A percentile compares a stretch with the other conserved stretches of the same genome.
Evolutionary conservation across 2,113 vertebrate species (phyloP).

Genomic region (Eonycteris spelaea): DNA sequence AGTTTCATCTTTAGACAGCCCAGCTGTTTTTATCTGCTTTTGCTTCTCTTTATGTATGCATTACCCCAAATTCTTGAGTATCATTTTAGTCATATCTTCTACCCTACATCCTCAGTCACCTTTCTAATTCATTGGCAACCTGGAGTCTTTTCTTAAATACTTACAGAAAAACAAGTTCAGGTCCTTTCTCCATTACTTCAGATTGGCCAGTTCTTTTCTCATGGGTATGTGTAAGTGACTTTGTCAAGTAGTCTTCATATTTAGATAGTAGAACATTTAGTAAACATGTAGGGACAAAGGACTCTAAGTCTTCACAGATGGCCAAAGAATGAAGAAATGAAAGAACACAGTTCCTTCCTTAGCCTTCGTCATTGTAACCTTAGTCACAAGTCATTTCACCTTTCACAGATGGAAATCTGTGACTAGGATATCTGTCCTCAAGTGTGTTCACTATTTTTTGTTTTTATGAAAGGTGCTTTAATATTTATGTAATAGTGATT

Average conservation of each 20-base stretch:
- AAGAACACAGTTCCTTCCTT: not conserved
- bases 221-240: not conserved
- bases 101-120: not conserved
- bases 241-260: conserved; percentile 14
- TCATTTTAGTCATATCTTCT: not conserved
- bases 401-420: not conserved
- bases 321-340: not conserved
- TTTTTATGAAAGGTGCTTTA: not conserved
- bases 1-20: not conserved
- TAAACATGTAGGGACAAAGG: not conserved
- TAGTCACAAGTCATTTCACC: conserved; percentile 13
- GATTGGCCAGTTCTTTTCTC: not conserved
- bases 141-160: conserved; percentile 1
- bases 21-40: not conserved
- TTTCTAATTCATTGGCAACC: not conserved
- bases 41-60: not conserved
- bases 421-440: not conserved
- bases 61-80: not conserved
- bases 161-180: conserved; percentile 31
- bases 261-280: not conserved
- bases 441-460: not conserved
- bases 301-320: not conserved
- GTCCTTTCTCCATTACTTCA: conserved; percentile 2
- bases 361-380: not conserved
- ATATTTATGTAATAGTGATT: not conserved